Percentiles rank a stretch among this genome's conserved stretches.
These are phyloP conservation scores for Hydractinia echinata DNA, from an alignment of 30 jellyfish, hydroid and myxozoan species.

Conservation along the genomic window DNA sequence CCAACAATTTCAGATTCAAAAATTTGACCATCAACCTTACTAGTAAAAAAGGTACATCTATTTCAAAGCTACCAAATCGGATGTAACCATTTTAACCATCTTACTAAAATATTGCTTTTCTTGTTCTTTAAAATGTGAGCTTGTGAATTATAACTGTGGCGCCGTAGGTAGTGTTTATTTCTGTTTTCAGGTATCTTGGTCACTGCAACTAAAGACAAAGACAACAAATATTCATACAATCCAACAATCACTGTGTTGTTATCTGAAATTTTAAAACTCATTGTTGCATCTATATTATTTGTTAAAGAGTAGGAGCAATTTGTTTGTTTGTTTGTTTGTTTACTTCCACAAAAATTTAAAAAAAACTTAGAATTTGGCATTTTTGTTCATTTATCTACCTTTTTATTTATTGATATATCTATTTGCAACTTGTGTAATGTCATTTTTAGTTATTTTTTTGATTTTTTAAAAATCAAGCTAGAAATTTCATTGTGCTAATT, in stretches of 20 bases:
- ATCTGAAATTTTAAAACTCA: constrained; percentile 65
- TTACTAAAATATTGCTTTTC: no score
- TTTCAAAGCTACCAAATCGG: no score
- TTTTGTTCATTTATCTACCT: no score
- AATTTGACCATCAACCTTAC: no score
- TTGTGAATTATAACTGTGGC: no score
- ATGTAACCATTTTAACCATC: no score
- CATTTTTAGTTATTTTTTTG: neutral
- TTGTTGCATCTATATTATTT: constrained; percentile 51
- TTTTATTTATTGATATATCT: no score
- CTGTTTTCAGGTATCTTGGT: constrained; percentile 65
- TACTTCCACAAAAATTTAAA: neutral
- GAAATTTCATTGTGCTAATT: no score
- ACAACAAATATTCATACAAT: constrained; percentile 65
- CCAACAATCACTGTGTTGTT: constrained; percentile 84
- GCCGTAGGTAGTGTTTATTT: neutral
- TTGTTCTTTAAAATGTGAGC: no score
- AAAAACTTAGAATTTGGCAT: no score
- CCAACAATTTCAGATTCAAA: no score
- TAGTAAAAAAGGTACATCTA: no score
- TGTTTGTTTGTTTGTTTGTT: neutral
- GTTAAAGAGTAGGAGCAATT: constrained; percentile 54
- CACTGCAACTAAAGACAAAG: constrained; percentile 80
- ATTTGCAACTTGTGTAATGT: neutral
- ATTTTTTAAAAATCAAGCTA: neutral